Evolutionary conservation across 1,140 invertebrate genomes (phyloP).

Genomic region (Babylonia areolata): DNA sequence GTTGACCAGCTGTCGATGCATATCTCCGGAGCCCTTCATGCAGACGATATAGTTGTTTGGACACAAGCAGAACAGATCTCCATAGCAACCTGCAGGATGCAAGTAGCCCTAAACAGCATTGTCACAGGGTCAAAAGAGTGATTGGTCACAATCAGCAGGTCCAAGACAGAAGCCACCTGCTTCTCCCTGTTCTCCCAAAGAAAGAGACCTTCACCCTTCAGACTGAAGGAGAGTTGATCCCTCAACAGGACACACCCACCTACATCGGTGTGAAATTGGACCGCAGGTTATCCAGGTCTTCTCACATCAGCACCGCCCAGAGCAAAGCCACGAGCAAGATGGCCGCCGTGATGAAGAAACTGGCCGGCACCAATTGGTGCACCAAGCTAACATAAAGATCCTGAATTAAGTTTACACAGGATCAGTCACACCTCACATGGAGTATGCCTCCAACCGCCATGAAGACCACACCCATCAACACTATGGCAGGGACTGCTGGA

Average conservation of each 20-base stretch:
- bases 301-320: background rate
- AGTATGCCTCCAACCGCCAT: no score
- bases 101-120: background rate
- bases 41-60: background rate
- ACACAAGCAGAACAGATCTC: background rate
- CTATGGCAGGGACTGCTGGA: no score
- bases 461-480: no score
- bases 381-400: no score
- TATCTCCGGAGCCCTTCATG: background rate
- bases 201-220: background rate
- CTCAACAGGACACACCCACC: background rate
- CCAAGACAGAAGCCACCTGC: background rate
- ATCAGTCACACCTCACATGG: no score
- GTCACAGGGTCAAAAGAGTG: no score
- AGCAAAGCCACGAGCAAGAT: background rate
- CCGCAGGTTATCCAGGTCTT: background rate
- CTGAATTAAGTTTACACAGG: no score
- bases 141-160: no score
- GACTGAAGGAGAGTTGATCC: no score
- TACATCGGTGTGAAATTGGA: background rate
- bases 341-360: conserved; percentile 25
- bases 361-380: conserved; percentile 24
- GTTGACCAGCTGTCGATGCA: background rate
- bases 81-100: conserved; percentile 22
- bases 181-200: background rate